Base-by-base conservation (phyloP, 2,797 vertebrate species). In the Paramormyrops hopkinsi region DNA sequence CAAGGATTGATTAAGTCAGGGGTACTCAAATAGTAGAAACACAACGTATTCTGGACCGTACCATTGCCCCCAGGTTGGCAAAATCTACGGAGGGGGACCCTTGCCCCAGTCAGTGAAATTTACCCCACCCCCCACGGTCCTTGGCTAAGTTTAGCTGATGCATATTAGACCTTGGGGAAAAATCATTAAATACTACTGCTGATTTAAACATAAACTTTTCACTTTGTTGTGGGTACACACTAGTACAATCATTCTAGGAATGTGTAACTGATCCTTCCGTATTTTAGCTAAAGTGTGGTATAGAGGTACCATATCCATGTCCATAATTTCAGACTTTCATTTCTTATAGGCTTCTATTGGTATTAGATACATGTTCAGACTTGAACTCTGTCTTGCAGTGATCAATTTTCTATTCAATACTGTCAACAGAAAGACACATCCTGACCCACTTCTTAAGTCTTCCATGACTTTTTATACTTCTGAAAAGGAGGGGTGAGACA, bases 361-460 rank as follows among this genome's bases (percentile, higher is more conserved):
- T 5, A 73, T 73, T 73, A 73, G 4, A 73, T 17, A 73, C 65
- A 73, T 73, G 65, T 73, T 73, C 29, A 73, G 65, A 37, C 65
- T 14, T 73, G 65, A 73, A 73, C 65, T 33, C 62, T 37, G 29
- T 5, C 65, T 33, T 73, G 65, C 65, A 73, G 29, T 37, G 12
- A 73, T 73, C 65, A 73, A 73, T 73, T 73, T 37, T 73, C 29
- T 37, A 37, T 73, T 73, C 17, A 17, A 37, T 73, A 37, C 4
- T 73, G 54, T 84, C 62, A 29, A 50, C 33, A 25, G 29, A 69
- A 73, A 37, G 65, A 73, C 29, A 37, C 17, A 69, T 29, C 73
- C n/a, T 88, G 19, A 54, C 50, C 46, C 73, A 22, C 88, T 89
- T 6, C n/a, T 85, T 73, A 73, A 73, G 65, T 73, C 65, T 73